Evolutionary conservation across 2,113 vertebrate genomes (phyloP).

Genomic region (Diadophis punctatus): DNA sequence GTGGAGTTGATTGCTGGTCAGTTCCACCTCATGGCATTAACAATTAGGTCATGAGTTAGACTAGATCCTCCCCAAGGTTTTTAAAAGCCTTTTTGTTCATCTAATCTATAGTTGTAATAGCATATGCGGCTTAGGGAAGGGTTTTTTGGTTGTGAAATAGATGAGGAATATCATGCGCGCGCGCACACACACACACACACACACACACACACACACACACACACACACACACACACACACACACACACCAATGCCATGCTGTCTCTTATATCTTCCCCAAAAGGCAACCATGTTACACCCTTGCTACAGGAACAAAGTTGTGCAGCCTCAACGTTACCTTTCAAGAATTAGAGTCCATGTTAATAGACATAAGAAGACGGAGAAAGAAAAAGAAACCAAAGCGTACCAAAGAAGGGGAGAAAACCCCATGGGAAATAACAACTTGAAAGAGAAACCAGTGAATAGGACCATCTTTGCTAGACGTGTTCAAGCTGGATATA

Average conservation of each 20-base stretch:
- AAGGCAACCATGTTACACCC: background rate
- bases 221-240: too few relatives aligned
- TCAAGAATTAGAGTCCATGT: background rate
- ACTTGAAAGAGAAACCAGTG: background rate
- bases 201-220: too few relatives aligned
- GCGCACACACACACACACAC: too few relatives aligned
- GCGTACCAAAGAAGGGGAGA: background rate
- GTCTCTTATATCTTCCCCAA: too few relatives aligned
- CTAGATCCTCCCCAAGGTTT: background rate
- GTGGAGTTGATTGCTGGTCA: background rate
- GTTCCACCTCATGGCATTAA: background rate
- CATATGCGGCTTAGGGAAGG: background rate
- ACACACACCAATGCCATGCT: too few relatives aligned
- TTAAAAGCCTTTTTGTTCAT: background rate
- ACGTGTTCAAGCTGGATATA: background rate
- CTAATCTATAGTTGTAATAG: background rate
- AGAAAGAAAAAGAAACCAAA: background rate
- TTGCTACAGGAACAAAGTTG: background rate
- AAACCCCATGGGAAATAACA: background rate
- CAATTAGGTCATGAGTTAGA: background rate
- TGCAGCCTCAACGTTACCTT: background rate
- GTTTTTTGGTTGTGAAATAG: background rate
- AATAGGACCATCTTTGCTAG: background rate
- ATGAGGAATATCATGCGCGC: too few relatives aligned
- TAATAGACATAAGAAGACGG: background rate